Base-by-base conservation (phyloP, 2,113 vertebrate genomes). In the Pimephales promelas region DNA sequence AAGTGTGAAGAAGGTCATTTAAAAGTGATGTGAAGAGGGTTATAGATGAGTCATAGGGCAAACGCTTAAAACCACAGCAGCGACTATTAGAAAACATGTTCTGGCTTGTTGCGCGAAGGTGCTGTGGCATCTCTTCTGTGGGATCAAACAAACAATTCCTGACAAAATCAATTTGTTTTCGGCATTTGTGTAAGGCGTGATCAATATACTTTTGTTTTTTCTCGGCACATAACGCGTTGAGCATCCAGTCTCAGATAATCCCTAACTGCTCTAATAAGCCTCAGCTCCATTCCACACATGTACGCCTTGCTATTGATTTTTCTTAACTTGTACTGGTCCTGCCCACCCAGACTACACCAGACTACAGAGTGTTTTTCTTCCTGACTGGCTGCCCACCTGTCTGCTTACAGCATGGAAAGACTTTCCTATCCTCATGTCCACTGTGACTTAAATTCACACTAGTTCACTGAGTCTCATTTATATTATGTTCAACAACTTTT, bases 281-380 rank as follows among this genome's bases (percentile, higher is more conserved):
- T 80, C 36, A n/a, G 49, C 68, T 83, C 76, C 49, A 75, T 86
- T 83, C 85, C 73, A 82, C 75, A 40, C 73, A 77, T 79, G 62
- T 78, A 83, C 26, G 5, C 40, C 54, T 77, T 54, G 40, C n/a
- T 73, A 88, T 84, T 79, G 86, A 88, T 88, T 86, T 66, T 43
- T 56, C 54, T 79, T 40, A 66, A 26, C 8, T 13, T 80, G 71
- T 45, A 26, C 10, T 34, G 22, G 71, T 20, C 49, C 68, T 43
- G 49, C 49, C 75, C n/a, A 26, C 66, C 54, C 54, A 59, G 28
- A 16, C 54, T 77, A 28, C 26, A 59, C 79, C 73, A n/a, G n/a
- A 73, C 72, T 18, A n/a, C 82, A 79, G 31, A 49, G 40, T 66
- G 40, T 11, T 78, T 73, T 83, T 72, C 52, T 61, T 82, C 36